These are phyloP conservation scores for Coturnix japonica DNA, from an alignment of 2,113 vertebrate species.

Conservation along the genomic window DNA sequence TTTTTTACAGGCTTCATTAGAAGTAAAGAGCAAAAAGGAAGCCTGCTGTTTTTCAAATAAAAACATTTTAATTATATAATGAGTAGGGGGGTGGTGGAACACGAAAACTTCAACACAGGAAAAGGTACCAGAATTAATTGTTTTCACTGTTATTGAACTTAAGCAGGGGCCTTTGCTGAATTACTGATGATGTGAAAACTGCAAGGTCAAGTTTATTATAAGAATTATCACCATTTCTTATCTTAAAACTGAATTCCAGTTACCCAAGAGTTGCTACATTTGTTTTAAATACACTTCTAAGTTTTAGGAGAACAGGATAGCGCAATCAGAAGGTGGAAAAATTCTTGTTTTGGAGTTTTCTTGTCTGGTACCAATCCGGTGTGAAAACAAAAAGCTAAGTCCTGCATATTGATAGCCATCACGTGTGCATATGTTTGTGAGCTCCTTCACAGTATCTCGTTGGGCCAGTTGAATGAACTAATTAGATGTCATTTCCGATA, in stretches of 20 bases:
- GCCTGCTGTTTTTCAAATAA: neutral
- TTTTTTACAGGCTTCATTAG: neutral
- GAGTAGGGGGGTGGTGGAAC: neutral
- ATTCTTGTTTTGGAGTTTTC: neutral
- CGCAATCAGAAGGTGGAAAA: neutral
- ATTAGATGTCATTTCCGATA: neutral
- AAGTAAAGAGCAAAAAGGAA: neutral
- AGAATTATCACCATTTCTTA: neutral
- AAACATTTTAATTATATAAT: neutral
- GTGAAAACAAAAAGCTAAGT: neutral
- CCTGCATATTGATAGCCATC: neutral
- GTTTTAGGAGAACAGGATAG: neutral
- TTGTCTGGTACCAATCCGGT: neutral
- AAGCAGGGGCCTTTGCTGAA: neutral
- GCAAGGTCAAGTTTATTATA: neutral
- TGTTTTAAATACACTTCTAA: constrained; percentile 5
- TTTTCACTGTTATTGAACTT: neutral
- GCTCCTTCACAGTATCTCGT: neutral
- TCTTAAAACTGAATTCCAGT: neutral
- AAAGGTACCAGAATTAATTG: neutral
- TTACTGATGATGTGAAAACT: neutral
- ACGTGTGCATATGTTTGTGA: neutral
- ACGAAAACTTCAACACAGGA: neutral
- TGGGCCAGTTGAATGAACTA: neutral
- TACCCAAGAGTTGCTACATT: neutral